Evolutionary conservation across 2,888 invertebrate species (phyloP), one percentile per base, ranked within the genome.

Genomic region (Phalera bucephala): DNA sequence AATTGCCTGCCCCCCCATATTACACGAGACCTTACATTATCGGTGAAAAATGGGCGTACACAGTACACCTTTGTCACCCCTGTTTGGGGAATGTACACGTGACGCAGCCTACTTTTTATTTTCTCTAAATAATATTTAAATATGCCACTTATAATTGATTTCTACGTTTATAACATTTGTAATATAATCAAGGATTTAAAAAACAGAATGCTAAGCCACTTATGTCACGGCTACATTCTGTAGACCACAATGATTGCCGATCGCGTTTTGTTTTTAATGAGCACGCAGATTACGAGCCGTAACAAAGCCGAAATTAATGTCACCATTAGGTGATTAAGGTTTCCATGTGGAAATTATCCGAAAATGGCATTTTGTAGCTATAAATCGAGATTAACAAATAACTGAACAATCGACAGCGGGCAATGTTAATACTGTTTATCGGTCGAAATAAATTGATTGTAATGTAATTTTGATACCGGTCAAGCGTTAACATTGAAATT

Each of bases 241-340:
- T 17, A 17, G 17, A 19, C 19, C 29, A 14, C 21, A 38, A 27
- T 35, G 22, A 46, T 34, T 22, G 23, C 11, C 14, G 23, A 40
- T 33, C 14, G 14, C n/a, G 9, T 38, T 59, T 52, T 55, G 48
- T 54, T 66, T 65, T 54, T 63, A 67, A 69, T 61, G 53, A 64
- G 48, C 52, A 42, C 45, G 42, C 45, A 40, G 62, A 70, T 70
- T 57, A 58, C 47, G 52, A 31, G 33, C 45, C 40, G 47, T 32
- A 45, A 64, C 59, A 70, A 70, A 66, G 53, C 70, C 62, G 51
- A 61, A 69, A 73, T 73, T 69, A 64, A 74, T 74, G 66, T 61
- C 56, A 54, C 57, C 51, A 62, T 74, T 70, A 69, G 60, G 66
- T 70, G 59, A 74, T 74, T 75, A 75, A 61, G 64, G 64, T 64